Evolutionary conservation across 2,797 vertebrate genomes (phyloP).

Genomic region (Selene dorsalis): DNA sequence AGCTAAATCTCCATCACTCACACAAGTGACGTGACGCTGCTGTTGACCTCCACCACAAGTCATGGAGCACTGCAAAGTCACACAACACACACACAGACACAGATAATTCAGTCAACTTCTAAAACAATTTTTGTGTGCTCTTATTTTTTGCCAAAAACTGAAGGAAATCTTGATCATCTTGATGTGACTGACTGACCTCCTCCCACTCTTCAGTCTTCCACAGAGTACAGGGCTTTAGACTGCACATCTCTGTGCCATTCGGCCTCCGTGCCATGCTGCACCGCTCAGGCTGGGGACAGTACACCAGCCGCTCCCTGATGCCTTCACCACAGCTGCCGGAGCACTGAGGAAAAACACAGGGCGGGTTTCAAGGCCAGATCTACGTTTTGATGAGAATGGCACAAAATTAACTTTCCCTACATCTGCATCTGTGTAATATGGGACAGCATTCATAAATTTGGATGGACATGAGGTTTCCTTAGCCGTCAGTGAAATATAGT

Average conservation of each 20-base stretch:
- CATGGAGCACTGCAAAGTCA: constrained; percentile 78
- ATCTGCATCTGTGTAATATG: neutral
- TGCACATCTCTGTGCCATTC: constrained; percentile 76
- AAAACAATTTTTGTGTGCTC: too few species aligned
- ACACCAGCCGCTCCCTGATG: constrained; percentile 81
- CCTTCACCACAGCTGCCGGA: constrained; percentile 88
- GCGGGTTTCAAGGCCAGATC: neutral
- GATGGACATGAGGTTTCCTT: neutral
- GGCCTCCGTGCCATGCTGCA: constrained; percentile 86
- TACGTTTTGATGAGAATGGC: neutral
- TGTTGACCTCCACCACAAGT: constrained; percentile 83
- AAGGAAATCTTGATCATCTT: neutral
- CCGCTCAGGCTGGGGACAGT: constrained; percentile 81
- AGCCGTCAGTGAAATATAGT: neutral
- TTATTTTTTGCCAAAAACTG: too few species aligned
- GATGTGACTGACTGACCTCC: constrained; percentile 70
- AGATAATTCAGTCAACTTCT: neutral
- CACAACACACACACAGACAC: constrained; percentile 24
- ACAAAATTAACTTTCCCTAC: neutral
- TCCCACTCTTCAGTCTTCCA: constrained; percentile 87
- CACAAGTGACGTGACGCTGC: constrained; percentile 77
- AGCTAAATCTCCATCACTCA: constrained; percentile 64
- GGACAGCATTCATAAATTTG: neutral
- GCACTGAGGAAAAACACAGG: constrained; percentile 81
- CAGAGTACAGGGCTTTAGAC: constrained; percentile 80